Percentiles rank a stretch among this genome's conserved stretches.
Conservation (phyloP, 2,113 vertebrate genomes). For the Leptosomus discolor region DNA sequence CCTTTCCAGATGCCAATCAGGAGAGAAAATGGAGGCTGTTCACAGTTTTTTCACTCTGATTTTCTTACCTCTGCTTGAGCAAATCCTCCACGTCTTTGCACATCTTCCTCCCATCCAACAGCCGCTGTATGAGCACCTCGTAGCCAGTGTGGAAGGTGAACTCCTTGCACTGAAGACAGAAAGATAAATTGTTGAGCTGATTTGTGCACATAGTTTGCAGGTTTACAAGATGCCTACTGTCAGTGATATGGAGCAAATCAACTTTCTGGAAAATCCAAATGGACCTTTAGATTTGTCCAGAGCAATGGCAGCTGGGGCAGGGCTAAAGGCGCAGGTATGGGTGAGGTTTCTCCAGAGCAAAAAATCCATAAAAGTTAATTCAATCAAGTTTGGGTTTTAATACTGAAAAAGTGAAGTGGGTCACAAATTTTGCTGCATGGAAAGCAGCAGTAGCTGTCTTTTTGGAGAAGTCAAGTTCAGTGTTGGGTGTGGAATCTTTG, state of each 20-base stretch:
- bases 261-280: background rate
- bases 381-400: background rate
- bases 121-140: conserved; percentile 81
- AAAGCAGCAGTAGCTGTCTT: background rate
- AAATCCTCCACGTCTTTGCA: conserved; percentile 95
- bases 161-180: conserved; percentile 79
- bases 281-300: background rate
- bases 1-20: background rate
- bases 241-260: background rate
- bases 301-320: background rate
- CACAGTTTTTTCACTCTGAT: background rate
- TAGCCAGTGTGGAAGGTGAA: conserved; percentile 85
- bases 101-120: conserved; percentile 87
- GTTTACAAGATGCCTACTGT: background rate
- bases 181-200: background rate
- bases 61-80: conserved; percentile 85
- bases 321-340: background rate
- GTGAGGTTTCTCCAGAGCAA: background rate
- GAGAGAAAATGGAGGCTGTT: background rate
- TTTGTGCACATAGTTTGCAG: background rate
- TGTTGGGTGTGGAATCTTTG: background rate
- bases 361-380: background rate
- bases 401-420: background rate
- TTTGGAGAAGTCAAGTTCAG: background rate
- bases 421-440: background rate